Base-by-base conservation (phyloP, 2,888 invertebrate species). In the Globia sparganii region DNA sequence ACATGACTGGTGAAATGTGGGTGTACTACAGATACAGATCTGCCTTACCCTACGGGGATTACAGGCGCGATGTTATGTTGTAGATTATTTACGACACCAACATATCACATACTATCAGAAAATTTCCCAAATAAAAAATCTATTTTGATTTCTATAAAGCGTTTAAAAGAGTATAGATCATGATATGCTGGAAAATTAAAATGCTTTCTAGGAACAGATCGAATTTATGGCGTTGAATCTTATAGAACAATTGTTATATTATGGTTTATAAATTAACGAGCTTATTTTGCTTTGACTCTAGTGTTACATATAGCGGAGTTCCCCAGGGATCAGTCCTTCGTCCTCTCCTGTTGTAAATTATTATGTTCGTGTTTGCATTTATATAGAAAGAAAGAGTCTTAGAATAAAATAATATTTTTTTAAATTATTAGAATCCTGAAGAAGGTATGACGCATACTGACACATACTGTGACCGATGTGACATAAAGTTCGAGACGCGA, bases 401-500 rank as follows among this genome's bases (percentile, higher is more conserved):
- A 49, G 28, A 72, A 49, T 49, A 59, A 37, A 11, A 59, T 46
- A 18, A 46, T 34, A 0, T 59, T 46, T 72, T 43, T 58, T 49
- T 43, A n/a, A n/a, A n/a, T 25, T 11, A 8, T n/a, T 49, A 86
- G 86, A 74, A 70, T 65, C 64, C 75, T 8, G 73, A 78, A 66
- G 86, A 80, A 62, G 65, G 75, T 64, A 70, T 59, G 6, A 73
- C 56, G 37, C 18, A 56, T 58, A 37, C 34, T 37, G 68, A 73
- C n/a, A 72, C 77, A 4, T 84, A 84, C 65, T 87, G 87, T 40
- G 75, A 78, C 15, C 71, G 88, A 0, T 95, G 95, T 78, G 90
- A 94, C 78, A 91, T 94, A 13, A 90, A 88, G 18, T 95, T 95
- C 65, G 93, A 93, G 40, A 92, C 94, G 0, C 76, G 90, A 31